Evolutionary conservation across 2,797 vertebrate genomes (phyloP).

Genomic region (Adrianichthys oophorus): DNA sequence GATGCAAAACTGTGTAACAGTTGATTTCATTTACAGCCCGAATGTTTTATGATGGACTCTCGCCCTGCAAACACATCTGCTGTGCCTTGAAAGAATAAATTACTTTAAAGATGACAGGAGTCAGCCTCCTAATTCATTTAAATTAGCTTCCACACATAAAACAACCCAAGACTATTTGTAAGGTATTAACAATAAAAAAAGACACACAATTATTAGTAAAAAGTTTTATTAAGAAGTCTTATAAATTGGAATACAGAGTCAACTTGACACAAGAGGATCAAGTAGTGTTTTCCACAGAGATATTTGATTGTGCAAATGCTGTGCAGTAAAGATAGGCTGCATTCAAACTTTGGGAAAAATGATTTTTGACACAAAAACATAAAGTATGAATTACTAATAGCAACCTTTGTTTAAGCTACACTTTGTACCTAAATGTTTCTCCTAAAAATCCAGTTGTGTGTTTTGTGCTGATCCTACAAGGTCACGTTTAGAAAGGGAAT

Average conservation of each 20-base stretch:
- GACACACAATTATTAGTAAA: conserved; percentile 21
- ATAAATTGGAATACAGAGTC: conserved; percentile 37
- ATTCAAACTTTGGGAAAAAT: conserved; percentile 22
- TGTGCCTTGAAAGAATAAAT: conserved; percentile 84
- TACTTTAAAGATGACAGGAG: conserved; percentile 31
- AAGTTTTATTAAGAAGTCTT: conserved; percentile 54
- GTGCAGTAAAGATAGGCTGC: conserved; percentile 36
- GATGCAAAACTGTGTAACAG: conserved; percentile 53
- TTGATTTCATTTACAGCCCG: conserved; percentile 61
- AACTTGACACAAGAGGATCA: conserved; percentile 36
- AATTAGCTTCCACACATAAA: no score
- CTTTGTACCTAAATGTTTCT: conserved; percentile 12
- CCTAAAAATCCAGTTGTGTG: conserved; percentile 13
- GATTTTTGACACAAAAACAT: not conserved
- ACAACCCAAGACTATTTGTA: not conserved
- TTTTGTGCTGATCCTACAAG: conserved; percentile 39
- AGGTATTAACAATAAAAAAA: not conserved
- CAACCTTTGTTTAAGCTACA: not conserved
- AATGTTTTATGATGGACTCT: conserved; percentile 76
- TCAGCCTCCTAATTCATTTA: conserved; percentile 22
- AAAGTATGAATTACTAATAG: not conserved
- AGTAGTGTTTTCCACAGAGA: conserved; percentile 35
- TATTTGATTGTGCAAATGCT: conserved; percentile 63
- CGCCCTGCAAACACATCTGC: conserved; percentile 77
- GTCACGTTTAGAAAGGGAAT: conserved; percentile 37